Conservation (phyloP, 2,113 vertebrate genomes). For the Leuciscus idus region DNA sequence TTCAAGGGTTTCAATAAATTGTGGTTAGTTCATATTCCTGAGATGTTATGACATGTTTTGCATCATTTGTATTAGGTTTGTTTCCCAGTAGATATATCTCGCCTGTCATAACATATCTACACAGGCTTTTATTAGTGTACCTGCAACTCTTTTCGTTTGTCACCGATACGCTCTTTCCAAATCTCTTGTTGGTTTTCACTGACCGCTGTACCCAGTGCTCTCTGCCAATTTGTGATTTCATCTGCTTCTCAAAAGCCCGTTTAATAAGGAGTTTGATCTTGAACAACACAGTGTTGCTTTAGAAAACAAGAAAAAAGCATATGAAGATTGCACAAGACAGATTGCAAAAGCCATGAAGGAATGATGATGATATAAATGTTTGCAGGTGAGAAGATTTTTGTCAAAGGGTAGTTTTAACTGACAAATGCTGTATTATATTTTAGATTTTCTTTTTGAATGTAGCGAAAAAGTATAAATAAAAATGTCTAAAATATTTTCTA, state of each 20-base stretch:
- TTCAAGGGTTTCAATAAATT: constrained; percentile 17
- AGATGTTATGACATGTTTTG: constrained; percentile 26
- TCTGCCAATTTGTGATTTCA: constrained; percentile 30
- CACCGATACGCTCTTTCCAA: neutral
- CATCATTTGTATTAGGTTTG: constrained; percentile 16
- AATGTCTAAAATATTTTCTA: neutral
- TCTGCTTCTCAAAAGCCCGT: neutral
- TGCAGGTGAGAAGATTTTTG: neutral
- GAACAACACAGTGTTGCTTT: neutral
- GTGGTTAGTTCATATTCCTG: constrained; percentile 1
- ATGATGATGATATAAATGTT: neutral
- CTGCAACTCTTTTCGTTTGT: constrained; percentile 14
- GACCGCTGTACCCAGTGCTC: neutral
- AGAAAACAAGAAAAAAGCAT: constrained; percentile 4
- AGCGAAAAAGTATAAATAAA: neutral
- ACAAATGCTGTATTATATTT: neutral
- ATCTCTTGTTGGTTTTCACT: constrained; percentile 23
- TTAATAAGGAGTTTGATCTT: constrained; percentile 15
- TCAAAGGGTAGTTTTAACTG: neutral
- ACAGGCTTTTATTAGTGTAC: neutral
- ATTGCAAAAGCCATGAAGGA: neutral
- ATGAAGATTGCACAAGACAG: neutral
- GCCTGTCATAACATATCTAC: constrained; percentile 27
- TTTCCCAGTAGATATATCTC: constrained; percentile 3
- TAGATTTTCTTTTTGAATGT: neutral